These are phyloP conservation scores for Kryptopterus vitreolus DNA, from an alignment of 2,797 vertebrate genomes.

Conservation along the genomic window DNA sequence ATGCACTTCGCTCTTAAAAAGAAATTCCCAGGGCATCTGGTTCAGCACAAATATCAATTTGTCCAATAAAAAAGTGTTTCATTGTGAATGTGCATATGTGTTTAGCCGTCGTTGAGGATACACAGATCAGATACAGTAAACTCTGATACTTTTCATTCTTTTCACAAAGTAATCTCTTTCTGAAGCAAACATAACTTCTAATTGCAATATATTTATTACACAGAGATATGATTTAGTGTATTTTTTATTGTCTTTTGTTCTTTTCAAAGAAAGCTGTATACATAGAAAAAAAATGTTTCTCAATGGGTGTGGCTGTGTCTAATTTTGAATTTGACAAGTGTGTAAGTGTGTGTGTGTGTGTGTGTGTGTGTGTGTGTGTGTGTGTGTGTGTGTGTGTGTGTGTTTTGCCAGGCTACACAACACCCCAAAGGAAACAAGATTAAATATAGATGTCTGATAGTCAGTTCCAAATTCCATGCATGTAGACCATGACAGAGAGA, in stretches of 20 bases:
- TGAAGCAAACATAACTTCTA: neutral
- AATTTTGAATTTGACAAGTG: constrained; percentile 20
- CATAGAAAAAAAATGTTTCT: neutral
- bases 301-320: constrained; percentile 19
- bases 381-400: neutral
- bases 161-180: neutral
- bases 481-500: neutral
- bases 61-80: constrained; percentile 9
- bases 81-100: neutral
- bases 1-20: neutral
- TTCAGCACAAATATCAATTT: constrained; percentile 2
- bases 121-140: neutral
- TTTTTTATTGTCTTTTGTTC: no score
- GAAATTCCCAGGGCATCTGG: neutral
- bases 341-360: neutral
- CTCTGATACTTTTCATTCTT: neutral
- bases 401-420: constrained; percentile 31
- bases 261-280: neutral
- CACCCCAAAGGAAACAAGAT: constrained; percentile 20
- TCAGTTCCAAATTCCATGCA: constrained; percentile 20
- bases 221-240: no score
- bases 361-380: neutral
- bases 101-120: neutral
- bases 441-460: constrained; percentile 41
- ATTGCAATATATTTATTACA: neutral